Base-by-base conservation (phyloP, 2,797 vertebrate species). In the Sebastes iracundus region DNA sequence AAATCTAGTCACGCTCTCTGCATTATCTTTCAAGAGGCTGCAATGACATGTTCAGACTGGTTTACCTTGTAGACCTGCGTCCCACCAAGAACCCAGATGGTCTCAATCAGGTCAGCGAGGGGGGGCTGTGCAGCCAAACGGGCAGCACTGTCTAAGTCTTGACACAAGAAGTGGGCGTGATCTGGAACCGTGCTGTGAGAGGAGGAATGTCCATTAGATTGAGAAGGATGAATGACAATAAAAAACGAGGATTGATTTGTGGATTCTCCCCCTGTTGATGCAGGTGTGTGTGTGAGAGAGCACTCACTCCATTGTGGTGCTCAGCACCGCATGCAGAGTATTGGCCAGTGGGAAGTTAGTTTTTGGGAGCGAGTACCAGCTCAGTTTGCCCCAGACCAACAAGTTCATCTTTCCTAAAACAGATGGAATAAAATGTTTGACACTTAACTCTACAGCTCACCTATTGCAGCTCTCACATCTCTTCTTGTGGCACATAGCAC, bases 41-140 rank as follows among this genome's bases (percentile, higher is more conserved):
- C 32, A 38, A 16, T 20, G 10, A 67, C 6, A 16, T 16, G 9
- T 2, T 62, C 22, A 0, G 3, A 32, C 27, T 11, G 6, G 28
- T 72, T 88, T 77, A 96, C 96, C 94, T 92, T 79, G 77, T 96
- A 97, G 28, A 95, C 92, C 52, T 80, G 91, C 2, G 72, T 77
- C 25, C 96, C 96, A 27, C 96, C 96, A 55, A 93, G 64, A n/a
- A 96, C 27, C 96, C 96, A 97, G 72, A 97, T 92, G 73, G 93
- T 96, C 87, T 97, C 96, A 55, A 97, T 80, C n/a, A 92, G 66
- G 22, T 94, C 93, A 61, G 82, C 74, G 1, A 96, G 92, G 0
- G 94, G 93, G 7, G 87, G 87, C 32, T 75, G 73, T 0, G 90
- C 83, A 18, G 87, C 93, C 63, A 96, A 72, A 11, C 52, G 65